These are phyloP conservation scores for Acropora yongei DNA, from an alignment of 64 coral and sea anemone species.

Conservation along the genomic window DNA sequence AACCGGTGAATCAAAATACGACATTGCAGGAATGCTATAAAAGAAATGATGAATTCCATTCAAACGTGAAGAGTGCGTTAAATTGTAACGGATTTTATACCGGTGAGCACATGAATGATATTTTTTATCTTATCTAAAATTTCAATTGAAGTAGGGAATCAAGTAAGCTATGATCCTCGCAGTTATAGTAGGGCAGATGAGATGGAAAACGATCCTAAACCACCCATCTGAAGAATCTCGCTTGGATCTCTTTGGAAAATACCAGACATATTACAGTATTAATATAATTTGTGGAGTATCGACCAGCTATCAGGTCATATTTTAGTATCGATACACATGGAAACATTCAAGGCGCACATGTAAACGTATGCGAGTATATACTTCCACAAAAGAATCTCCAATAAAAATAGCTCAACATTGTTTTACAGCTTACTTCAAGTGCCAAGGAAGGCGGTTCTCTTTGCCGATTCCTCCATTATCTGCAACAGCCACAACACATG, in stretches of 20 bases:
- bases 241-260: neutral
- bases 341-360: neutral
- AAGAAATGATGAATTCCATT: neutral
- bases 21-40: neutral
- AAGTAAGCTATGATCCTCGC: too few species aligned
- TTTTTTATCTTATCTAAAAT: too few species aligned
- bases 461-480: conserved; percentile 71
- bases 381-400: too few species aligned
- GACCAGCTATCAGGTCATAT: too few species aligned
- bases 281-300: too few species aligned
- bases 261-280: neutral
- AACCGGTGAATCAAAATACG: neutral
- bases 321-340: too few species aligned
- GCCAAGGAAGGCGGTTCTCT: conserved; percentile 68
- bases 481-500: conserved; percentile 80
- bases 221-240: neutral
- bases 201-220: too few species aligned
- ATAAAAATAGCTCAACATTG: neutral
- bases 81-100: neutral
- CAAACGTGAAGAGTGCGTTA: neutral
- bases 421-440: conserved; percentile 52
- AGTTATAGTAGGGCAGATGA: neutral
- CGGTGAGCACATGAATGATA: neutral
- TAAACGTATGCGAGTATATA: too few species aligned
- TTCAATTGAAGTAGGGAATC: too few species aligned